These are phyloP conservation scores for Polypedilum pembai DNA, from an alignment of 1,140 invertebrate species.

Conservation along the genomic window DNA sequence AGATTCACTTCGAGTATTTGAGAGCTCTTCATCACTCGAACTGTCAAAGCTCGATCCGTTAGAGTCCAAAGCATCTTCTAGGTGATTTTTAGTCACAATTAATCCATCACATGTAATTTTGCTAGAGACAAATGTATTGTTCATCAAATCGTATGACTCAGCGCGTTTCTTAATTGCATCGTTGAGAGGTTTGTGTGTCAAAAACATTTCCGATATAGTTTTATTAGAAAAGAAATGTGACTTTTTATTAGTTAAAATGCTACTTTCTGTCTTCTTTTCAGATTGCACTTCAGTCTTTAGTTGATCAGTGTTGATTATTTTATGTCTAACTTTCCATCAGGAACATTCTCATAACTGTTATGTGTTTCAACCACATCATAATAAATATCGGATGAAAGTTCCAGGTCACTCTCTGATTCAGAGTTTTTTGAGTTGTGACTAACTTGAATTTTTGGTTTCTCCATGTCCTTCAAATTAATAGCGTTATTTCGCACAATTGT, in stretches of 20 bases:
- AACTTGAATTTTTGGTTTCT: constrained; percentile 52
- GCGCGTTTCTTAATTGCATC: constrained; percentile 33
- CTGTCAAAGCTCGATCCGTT: constrained; percentile 44
- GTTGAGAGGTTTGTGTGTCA: constrained; percentile 37
- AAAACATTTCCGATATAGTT: constrained; percentile 42
- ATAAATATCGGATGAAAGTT: constrained; percentile 40
- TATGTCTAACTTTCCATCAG: constrained; percentile 37
- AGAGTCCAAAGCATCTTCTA: constrained; percentile 42
- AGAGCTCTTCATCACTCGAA: constrained; percentile 42
- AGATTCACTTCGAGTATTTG: constrained; percentile 42
- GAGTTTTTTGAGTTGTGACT: constrained; percentile 48
- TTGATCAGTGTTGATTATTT: constrained; percentile 31
- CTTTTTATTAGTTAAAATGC: constrained; percentile 8
- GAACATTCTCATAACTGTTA: constrained; percentile 43
- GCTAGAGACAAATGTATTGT: constrained; percentile 43
- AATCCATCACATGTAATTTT: constrained; percentile 43
- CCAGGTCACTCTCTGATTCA: constrained; percentile 40
- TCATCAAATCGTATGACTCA: constrained; percentile 41
- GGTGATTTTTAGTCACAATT: constrained; percentile 41
- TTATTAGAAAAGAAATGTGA: constrained; percentile 40
- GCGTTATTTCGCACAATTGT: constrained; percentile 49
- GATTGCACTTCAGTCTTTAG: constrained; percentile 31
- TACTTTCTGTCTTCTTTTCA: not conserved
- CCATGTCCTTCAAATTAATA: constrained; percentile 48
- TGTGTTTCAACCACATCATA: constrained; percentile 41